Evolutionary conservation across 1,140 invertebrate species (phyloP).

Genomic region (Neodiprion lecontei): DNA sequence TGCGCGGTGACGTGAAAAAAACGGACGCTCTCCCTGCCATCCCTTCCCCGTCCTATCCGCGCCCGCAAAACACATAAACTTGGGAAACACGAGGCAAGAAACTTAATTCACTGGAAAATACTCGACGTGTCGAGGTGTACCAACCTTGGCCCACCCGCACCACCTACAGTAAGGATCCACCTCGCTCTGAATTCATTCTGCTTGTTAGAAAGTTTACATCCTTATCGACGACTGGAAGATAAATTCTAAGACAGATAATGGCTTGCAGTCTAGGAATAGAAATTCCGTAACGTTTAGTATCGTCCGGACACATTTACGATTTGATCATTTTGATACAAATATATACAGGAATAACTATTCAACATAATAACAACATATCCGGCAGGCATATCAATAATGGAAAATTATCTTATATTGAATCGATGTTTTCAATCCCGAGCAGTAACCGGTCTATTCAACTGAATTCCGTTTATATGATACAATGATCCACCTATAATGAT

Average conservation of each 20-base stretch:
- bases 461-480: too few relatives aligned
- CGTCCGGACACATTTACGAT: too few relatives aligned
- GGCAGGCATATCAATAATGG: too few relatives aligned
- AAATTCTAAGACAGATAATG: background rate
- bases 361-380: too few relatives aligned
- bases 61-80: conserved; percentile 45
- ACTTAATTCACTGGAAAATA: conserved; percentile 49
- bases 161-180: background rate
- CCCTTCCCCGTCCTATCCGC: background rate
- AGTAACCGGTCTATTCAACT: too few relatives aligned
- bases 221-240: background rate
- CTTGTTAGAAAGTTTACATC: background rate
- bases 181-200: background rate
- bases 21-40: conserved; percentile 28
- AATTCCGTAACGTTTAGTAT: too few relatives aligned
- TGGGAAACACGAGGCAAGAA: conserved; percentile 43
- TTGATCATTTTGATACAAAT: too few relatives aligned
- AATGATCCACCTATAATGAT: too few relatives aligned
- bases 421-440: too few relatives aligned
- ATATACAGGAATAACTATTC: too few relatives aligned
- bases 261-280: too few relatives aligned
- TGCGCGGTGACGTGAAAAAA: conserved; percentile 45
- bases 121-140: conserved; percentile 29
- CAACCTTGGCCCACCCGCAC: background rate
- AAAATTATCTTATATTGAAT: too few relatives aligned